Percentiles rank a stretch among this genome's conserved stretches.
Conservation (phyloP, 1,140 invertebrate genomes). For the Meloidogyne exigua region DNA sequence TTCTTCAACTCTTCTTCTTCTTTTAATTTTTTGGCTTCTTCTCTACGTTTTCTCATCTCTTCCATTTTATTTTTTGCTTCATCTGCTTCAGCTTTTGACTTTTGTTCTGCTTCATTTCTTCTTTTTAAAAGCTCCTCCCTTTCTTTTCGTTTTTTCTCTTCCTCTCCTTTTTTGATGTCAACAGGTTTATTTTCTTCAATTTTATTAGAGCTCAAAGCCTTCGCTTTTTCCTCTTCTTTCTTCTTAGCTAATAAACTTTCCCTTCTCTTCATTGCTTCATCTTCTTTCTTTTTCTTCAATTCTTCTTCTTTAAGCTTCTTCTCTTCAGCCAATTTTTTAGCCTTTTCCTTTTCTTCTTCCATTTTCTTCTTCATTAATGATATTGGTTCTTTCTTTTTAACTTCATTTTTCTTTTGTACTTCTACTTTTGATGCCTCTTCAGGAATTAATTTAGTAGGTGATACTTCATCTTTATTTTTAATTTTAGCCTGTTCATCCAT, state of each 20-base stretch:
- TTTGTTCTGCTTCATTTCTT: constrained; percentile 14
- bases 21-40: background rate
- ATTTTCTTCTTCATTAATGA: background rate
- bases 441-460: no score
- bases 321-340: background rate
- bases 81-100: background rate
- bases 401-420: no score
- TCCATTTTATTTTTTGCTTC: background rate
- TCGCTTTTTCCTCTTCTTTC: background rate
- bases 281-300: background rate
- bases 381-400: no score
- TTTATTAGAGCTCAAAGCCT: background rate
- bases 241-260: background rate
- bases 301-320: background rate
- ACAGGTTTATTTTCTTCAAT: background rate
- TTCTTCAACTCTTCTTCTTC: constrained; percentile 2
- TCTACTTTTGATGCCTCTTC: no score
- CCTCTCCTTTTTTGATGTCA: constrained; percentile 3
- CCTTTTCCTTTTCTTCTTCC: background rate
- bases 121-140: constrained; percentile 9
- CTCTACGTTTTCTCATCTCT: background rate
- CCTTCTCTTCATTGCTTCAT: background rate
- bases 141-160: background rate
- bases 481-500: background rate
- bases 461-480: background rate